Base-by-base conservation (phyloP, 1,140 invertebrate species). In the Brachystomella parvula region DNA sequence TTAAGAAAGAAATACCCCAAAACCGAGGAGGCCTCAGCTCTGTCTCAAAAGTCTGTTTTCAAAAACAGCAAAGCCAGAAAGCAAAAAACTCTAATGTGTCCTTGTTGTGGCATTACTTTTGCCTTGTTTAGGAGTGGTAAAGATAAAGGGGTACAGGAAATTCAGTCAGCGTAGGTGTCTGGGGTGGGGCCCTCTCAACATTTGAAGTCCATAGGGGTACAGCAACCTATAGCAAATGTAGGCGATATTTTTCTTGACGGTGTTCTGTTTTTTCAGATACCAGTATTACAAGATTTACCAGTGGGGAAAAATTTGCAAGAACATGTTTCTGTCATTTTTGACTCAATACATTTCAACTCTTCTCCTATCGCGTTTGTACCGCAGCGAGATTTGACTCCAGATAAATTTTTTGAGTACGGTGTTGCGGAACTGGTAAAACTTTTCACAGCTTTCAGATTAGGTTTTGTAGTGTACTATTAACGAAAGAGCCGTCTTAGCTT, bases 221-320 rank as follows among this genome's bases (percentile, higher is more conserved):
- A 53, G 19, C 35, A 6, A 6, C 19, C 19, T 39, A 6, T 9
- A 39, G 35, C 35, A 19, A 9, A 9, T 9, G 19, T 9, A 6
- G 6, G 6, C 24, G 49, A 53, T 24, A 53, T 6, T 24, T 17
- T 53, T 17, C 9, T 24, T 39, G 35, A 9, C 12, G 6, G 49
- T 53, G 6, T 6, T 17, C 12, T 53, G 24, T 53, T 6, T 53
- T 53, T 15, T 53, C 49, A 53, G 49, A 53, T 53, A 9, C 49
- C 49, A 24, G 49, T 53, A 6, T 12, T 53, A 24, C 12, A 53
- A 24, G 56, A 65, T 59, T 35, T 65, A n/a, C 63, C 63, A 17
- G 49, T 65, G 19, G 63, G 63, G 19, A 75, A 80, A 29, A 83
- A 84, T 69, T 75, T 84, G 1, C 77, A 79, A 66, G 79, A 81